Percentiles rank a stretch among this genome's conserved stretches.
Conservation (phyloP, 2,888 invertebrate species). For the Calliopum simillimum region DNA sequence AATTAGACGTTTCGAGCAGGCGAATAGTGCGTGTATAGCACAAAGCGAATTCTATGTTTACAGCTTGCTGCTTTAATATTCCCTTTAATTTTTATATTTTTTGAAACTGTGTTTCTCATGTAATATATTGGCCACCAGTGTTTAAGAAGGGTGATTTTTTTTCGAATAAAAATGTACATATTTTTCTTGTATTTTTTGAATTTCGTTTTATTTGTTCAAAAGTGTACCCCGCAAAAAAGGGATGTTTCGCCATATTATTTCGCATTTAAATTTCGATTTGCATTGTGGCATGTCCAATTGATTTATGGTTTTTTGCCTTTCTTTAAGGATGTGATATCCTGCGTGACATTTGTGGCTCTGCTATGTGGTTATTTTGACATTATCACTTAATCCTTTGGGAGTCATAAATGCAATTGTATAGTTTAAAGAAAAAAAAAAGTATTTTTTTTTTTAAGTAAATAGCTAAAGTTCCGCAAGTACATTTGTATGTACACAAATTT, state of each 20-base stretch:
- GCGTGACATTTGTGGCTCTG: constrained; percentile 14
- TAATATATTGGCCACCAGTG: background rate
- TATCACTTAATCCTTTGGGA: constrained; percentile 8
- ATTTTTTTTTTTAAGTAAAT: constrained; percentile 20
- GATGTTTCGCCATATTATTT: constrained; percentile 59
- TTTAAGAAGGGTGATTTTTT: background rate
- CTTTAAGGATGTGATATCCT: background rate
- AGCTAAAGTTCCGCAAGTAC: background rate
- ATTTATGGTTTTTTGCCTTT: constrained; percentile 62
- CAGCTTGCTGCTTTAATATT: no score
- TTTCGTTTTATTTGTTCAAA: constrained; percentile 4
- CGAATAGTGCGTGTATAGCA: no score
- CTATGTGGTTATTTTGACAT: constrained; percentile 2
- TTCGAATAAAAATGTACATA: constrained; percentile 1
- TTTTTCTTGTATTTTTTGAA: background rate
- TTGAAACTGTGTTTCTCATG: background rate
- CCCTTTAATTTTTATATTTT: no score
- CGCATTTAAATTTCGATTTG: constrained; percentile 67
- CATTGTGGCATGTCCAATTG: constrained; percentile 66
- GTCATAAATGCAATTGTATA: constrained; percentile 5
- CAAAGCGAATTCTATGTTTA: no score
- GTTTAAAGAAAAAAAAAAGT: background rate
- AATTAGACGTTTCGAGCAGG: no score
- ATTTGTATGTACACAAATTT: no score
- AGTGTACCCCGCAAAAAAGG: background rate